A percentile compares a stretch with the other conserved stretches of the same genome.
Conservation (phyloP, 2,797 vertebrate genomes). For the Clamator glandarius region DNA sequence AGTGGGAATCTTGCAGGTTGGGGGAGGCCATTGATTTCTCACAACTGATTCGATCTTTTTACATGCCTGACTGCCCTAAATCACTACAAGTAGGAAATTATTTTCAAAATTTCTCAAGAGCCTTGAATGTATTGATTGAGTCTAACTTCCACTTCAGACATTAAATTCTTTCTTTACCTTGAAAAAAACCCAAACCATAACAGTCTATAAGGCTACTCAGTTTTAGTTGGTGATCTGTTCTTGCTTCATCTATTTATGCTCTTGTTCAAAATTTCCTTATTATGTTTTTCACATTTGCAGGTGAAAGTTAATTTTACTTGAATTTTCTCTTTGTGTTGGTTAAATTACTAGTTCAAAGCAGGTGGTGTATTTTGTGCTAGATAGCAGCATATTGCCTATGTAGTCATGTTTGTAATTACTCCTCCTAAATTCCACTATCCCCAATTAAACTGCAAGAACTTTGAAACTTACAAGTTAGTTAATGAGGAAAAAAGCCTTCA, state of each 20-base stretch:
- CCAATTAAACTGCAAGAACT: conserved; percentile 32
- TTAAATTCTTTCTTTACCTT: conserved; percentile 44
- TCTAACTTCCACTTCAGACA: conserved; percentile 60
- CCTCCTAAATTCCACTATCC: background rate
- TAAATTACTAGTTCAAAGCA: background rate
- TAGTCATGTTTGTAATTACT: conserved; percentile 7
- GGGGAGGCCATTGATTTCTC: conserved; percentile 54
- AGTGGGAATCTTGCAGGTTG: background rate
- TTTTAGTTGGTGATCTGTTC: background rate
- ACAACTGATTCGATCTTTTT: conserved; percentile 58
- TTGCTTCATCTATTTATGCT: background rate
- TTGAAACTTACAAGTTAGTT: conserved; percentile 22
- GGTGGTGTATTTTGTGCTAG: conserved; percentile 1
- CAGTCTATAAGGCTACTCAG: background rate
- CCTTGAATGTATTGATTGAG: conserved; percentile 57
- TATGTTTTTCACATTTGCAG: background rate
- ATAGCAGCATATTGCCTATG: background rate
- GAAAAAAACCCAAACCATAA: conserved; percentile 4
- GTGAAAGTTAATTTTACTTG: background rate
- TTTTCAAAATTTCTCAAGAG: conserved; percentile 72
- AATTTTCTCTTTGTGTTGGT: background rate
- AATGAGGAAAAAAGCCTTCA: conserved; percentile 3
- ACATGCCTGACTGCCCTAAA: conserved; percentile 68
- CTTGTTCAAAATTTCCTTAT: background rate
- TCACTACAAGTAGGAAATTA: conserved; percentile 70